Conservation (phyloP, 2,888 invertebrate species). For the Nipponacmea schrenckii region DNA sequence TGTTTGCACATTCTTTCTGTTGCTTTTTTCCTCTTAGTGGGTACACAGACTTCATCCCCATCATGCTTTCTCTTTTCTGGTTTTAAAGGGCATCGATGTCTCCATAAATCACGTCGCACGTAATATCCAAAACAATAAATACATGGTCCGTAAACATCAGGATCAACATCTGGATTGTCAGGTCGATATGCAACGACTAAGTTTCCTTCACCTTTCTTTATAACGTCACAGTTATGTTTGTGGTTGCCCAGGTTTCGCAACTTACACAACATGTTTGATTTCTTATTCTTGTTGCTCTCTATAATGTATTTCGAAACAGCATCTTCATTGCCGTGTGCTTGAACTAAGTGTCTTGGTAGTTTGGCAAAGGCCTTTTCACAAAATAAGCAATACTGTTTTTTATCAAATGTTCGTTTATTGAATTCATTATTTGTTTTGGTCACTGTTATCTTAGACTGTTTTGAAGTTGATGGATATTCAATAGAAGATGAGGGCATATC, state of each 20-base stretch:
- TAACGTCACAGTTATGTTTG: constrained; percentile 1
- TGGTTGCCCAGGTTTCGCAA: neutral
- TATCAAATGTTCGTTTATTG: neutral
- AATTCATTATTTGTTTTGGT: neutral
- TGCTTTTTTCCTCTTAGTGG: neutral
- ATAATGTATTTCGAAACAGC: neutral
- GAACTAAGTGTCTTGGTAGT: neutral
- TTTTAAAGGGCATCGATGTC: neutral
- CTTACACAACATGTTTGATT: neutral
- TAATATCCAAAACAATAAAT: neutral
- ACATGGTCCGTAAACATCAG: neutral
- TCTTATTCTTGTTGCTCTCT: neutral
- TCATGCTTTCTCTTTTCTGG: neutral
- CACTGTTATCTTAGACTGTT: neutral
- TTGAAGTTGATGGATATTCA: too few relatives aligned
- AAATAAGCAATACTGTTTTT: neutral
- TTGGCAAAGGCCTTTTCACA: neutral
- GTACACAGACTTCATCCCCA: neutral
- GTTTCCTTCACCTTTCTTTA: neutral
- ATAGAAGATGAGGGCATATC: too few relatives aligned
- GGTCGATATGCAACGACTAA: neutral
- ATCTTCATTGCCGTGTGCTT: neutral
- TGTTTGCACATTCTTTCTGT: neutral
- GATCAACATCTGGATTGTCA: neutral
- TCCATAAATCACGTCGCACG: neutral